Evolutionary conservation across 2,888 invertebrate genomes (phyloP).

Genomic region (Luperina testacea): DNA sequence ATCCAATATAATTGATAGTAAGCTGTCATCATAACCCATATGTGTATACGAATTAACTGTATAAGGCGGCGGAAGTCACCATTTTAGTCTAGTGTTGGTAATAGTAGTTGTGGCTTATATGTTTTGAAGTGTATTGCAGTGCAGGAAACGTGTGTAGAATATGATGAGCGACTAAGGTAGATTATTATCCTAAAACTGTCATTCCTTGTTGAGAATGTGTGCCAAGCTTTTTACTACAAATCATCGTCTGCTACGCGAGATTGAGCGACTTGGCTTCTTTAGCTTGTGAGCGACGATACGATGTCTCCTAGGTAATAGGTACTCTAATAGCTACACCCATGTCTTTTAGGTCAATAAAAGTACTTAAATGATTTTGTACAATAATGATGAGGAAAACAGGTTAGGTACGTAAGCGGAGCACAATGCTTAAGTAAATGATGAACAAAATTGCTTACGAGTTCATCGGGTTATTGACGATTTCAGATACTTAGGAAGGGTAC

Average conservation of each 20-base stretch:
- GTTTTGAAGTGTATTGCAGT: slow-evolving; percentile 47
- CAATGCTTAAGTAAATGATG: not conserved
- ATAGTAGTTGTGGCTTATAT: slow-evolving; percentile 16
- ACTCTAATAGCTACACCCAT: not conserved
- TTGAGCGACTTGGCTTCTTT: not conserved
- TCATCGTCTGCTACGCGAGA: slow-evolving; percentile 2
- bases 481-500: not conserved
- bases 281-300: not conserved
- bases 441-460: not conserved
- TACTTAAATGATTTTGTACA: not conserved
- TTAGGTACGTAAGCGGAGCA: not conserved
- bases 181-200: slow-evolving; percentile 31
- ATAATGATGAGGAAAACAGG: not conserved
- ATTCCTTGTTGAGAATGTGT: slow-evolving; percentile 12
- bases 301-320: not conserved
- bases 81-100: slow-evolving; percentile 31
- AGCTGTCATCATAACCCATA: slow-evolving; percentile 38
- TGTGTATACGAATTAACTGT: slow-evolving; percentile 23
- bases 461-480: no score
- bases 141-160: slow-evolving; percentile 42
- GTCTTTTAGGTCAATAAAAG: not conserved
- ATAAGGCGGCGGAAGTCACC: slow-evolving; percentile 52
- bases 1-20: slow-evolving; percentile 41
- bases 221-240: not conserved
- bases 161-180: slow-evolving; percentile 6